Base-by-base conservation (phyloP, 2,888 invertebrate genomes). In the Melanophora roralis region DNA sequence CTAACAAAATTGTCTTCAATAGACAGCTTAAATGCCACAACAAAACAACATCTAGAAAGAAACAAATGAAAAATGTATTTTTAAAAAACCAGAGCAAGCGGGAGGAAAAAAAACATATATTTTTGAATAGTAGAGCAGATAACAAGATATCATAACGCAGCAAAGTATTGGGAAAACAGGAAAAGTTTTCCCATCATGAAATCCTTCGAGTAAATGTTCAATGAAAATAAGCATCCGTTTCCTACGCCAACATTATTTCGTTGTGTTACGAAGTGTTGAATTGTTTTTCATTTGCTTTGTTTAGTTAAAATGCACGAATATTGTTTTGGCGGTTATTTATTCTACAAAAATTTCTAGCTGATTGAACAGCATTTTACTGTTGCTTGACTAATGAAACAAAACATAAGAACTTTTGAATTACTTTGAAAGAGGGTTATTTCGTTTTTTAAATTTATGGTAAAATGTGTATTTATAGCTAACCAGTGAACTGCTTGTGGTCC, bases 181-280 rank as follows among this genome's bases (percentile, higher is more conserved):
- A 62, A 77, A 60, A 62, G 36, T 47, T 72, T 47, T 78, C 55
- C 49, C 45, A 67, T 78, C 67, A 47, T 62, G 71, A 78, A 75
- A 72, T 81, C 67, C 81, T 68, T 68, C 68, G 76, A 69, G 75
- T 68, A 74, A 47, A 55, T 75, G 68, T 65, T 72, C 68, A 78
- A 75, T 78, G 72, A 74, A 81, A 73, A 67, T 72, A 68, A 49
- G 53, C 78, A 68, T 78, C 78, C 78, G 72, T 68, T 78, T 78
- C 78, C 68, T 67, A 47, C 34, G 27, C 62, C 78, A 73, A 57
- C 7, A 43, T 62, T 62, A 55, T 76, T 53, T 19, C 59, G 32
- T 65, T 55, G 49, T 47, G 34, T 69, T 53, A 19, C 59, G 19
- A 53, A 47, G 49, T 40, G 34, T 49, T 45, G 59, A 60, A 14